Base-by-base conservation (phyloP, 1,140 invertebrate species). In the Trichoplusia ni region DNA sequence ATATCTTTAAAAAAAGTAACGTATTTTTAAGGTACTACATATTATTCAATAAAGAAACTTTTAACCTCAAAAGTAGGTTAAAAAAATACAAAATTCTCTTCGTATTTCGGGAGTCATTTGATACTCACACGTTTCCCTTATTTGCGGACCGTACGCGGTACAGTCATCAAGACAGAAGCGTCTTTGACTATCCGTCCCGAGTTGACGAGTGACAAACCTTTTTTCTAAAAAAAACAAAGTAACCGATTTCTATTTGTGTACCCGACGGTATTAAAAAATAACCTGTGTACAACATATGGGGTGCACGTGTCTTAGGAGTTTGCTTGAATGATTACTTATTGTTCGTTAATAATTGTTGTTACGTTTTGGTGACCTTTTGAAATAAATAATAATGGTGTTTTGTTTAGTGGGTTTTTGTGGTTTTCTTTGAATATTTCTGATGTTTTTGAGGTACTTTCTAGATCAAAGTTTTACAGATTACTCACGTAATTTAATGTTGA, bases 141-240 rank as follows among this genome's bases (percentile, higher is more conserved):
- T 23, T 33, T 61, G 25, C 14, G n/a, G 31, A 67, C 64, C 4
- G 14, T 67, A 67, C 47, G 11, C 19, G 40, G 35, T 49, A 61
- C 29, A 61, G 19, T 61, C 64, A 61, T 53, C 58, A 37, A 11
- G 25, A 46, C 35, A 44, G 33, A 49, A 46, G 38, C 46, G 44
- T 29, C 46, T 16, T 25, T 6, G 29, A 59, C 27, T 21, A 59
- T 31, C 40, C 49, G 37, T 14, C 33, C 21, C 35, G 9, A 37
- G 11, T 44, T 42, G 64, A 67, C 16, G 64, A 67, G 37, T 61
- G 64, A 67, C 40, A 59, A 14, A 46, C 49, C 58, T 56, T 61
- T 66, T 67, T 67, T 33, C 33, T 14, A 40, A 21, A 21, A n/a
- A 40, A 59, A 33, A 59, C 56, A 59, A 44, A 59, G 56, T 21